Conservation (phyloP, 2,888 invertebrate species). For the Tridacna gigas region DNA sequence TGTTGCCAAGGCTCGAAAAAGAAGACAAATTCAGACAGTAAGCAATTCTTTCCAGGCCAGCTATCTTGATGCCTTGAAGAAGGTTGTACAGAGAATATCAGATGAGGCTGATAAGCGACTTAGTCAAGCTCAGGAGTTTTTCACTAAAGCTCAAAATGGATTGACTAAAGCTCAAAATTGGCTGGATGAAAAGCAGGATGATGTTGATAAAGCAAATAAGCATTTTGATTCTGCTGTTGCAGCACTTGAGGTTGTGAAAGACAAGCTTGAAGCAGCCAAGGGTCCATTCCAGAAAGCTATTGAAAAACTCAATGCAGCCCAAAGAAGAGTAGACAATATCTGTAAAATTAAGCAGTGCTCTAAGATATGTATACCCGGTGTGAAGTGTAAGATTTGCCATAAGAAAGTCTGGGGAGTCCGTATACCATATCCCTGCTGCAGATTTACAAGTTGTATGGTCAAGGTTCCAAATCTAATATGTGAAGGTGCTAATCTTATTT, state of each 20-base stretch:
- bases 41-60: slow-evolving; percentile 44
- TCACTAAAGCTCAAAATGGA: slow-evolving; percentile 37
- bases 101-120: slow-evolving; percentile 51
- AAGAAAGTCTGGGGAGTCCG: slow-evolving; percentile 13
- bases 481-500: slow-evolving; percentile 41
- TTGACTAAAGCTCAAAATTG: slow-evolving; percentile 51
- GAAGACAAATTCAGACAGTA: slow-evolving; percentile 26
- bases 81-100: slow-evolving; percentile 21
- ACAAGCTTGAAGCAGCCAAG: slow-evolving; percentile 60
- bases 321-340: slow-evolving; percentile 60
- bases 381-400: slow-evolving; percentile 39
- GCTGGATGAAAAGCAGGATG: slow-evolving; percentile 44
- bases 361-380: slow-evolving; percentile 53
- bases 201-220: slow-evolving; percentile 38
- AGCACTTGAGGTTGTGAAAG: slow-evolving; percentile 46
- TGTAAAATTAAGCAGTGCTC: slow-evolving; percentile 58
- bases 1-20: slow-evolving; percentile 34
- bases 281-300: slow-evolving; percentile 55
- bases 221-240: slow-evolving; percentile 57
- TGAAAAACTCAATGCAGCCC: slow-evolving; percentile 43
- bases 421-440: slow-evolving; percentile 52
- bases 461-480: slow-evolving; percentile 53
- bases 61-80: slow-evolving; percentile 52
- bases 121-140: slow-evolving; percentile 36
- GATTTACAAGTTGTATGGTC: slow-evolving; percentile 49